phyloP scores from a whole-genome alignment of 37 sponge, comb jelly and placozoan species.

The Dysidea cf. avara region DNA sequence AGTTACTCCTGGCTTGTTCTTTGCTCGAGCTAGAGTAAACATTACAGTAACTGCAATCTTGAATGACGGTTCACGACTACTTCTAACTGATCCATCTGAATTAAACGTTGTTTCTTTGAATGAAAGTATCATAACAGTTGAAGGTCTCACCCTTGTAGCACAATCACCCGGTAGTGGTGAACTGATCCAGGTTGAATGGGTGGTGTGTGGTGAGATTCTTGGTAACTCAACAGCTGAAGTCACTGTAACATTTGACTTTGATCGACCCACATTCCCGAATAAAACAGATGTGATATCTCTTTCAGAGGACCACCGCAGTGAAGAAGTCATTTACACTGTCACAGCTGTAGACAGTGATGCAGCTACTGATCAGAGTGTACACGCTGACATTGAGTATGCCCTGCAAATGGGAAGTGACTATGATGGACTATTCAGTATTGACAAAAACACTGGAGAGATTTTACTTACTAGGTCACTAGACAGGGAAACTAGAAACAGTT shows the following conservation, averaged over 20 bases:
- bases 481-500: constrained; percentile 24
- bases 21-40: constrained; percentile 17
- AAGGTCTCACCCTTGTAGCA: constrained; percentile 14
- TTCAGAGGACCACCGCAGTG: neutral
- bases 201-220: constrained; percentile 9
- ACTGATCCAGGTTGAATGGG: constrained; percentile 31
- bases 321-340: neutral
- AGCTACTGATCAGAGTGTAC: neutral
- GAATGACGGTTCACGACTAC: constrained; percentile 44
- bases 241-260: constrained; percentile 26
- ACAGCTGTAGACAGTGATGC: constrained; percentile 32
- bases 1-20: constrained; percentile 36
- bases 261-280: constrained; percentile 26
- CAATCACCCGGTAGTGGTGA: constrained; percentile 11
- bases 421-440: constrained; percentile 39
- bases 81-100: constrained; percentile 34
- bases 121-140: constrained; percentile 27
- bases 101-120: constrained; percentile 23
- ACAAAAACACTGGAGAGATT: constrained; percentile 39
- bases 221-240: neutral
- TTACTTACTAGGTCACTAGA: constrained; percentile 39
- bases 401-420: constrained; percentile 1
- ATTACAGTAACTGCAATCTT: constrained; percentile 52
- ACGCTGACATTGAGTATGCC: constrained; percentile 22
- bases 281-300: neutral